Conservation (phyloP, 2,888 invertebrate genomes). For the Ectropis crepuscularia region DNA sequence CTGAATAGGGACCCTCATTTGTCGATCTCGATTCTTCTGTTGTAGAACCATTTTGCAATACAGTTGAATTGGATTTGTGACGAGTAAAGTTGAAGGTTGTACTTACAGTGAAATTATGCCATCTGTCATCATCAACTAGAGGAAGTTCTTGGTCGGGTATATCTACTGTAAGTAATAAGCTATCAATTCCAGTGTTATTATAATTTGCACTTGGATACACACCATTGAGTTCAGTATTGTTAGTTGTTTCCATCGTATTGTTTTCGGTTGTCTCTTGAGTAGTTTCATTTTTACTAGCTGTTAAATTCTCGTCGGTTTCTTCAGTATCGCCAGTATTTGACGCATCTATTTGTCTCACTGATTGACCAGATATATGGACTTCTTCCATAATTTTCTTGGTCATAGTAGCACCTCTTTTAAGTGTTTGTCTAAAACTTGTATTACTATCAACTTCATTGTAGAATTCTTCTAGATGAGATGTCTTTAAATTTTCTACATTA, state of each 20-base stretch:
- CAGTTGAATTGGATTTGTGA: conserved; percentile 10
- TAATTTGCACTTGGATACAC: conserved; percentile 30
- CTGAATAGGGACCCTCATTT: conserved; percentile 56
- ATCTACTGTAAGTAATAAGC: conserved; percentile 36
- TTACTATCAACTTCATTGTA: conserved; percentile 45
- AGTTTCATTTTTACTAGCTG: conserved; percentile 17
- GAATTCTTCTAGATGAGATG: conserved; percentile 3
- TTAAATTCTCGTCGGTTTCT: neutral
- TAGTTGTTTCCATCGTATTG: conserved; percentile 20
- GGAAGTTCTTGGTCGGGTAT: conserved; percentile 35
- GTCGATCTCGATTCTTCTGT: conserved; percentile 41
- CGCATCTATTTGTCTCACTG: conserved; percentile 7
- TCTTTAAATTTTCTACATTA: neutral
- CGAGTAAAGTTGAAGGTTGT: conserved; percentile 35
- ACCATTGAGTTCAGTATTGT: conserved; percentile 21
- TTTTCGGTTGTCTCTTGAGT: conserved; percentile 16
- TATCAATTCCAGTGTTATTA: conserved; percentile 24
- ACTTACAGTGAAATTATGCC: conserved; percentile 53
- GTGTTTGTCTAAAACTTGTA: conserved; percentile 46
- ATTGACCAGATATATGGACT: conserved; percentile 6
- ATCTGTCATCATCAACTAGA: conserved; percentile 37
- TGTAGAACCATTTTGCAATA: conserved; percentile 26
- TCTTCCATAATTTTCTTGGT: conserved; percentile 18
- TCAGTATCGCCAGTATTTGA: conserved; percentile 1
- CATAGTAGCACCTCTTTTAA: conserved; percentile 43